phyloP scores from a whole-genome alignment of 2,113 vertebrate species.

The Pollimyrus isidori region DNA sequence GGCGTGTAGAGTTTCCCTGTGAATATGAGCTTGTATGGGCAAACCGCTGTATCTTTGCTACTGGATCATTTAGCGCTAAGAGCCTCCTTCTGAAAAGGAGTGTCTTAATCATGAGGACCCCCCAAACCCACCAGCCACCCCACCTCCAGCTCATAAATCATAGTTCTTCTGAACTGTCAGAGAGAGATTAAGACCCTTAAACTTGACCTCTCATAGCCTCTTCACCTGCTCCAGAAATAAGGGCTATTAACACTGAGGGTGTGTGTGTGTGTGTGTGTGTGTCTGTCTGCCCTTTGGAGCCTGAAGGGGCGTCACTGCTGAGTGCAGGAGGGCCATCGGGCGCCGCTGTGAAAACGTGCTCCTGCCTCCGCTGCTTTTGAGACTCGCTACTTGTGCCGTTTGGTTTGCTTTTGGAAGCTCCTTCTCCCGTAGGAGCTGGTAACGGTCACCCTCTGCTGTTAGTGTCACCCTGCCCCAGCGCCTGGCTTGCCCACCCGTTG shows the following conservation, averaged over 20 bases:
- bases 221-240: slow-evolving; percentile 17
- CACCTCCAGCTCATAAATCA: slow-evolving; percentile 7
- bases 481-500: slow-evolving; percentile 58
- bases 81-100: slow-evolving; percentile 13
- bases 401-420: slow-evolving; percentile 16
- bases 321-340: not conserved
- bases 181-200: slow-evolving; percentile 23
- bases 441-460: not conserved
- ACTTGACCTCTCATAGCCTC: not conserved
- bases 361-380: not conserved
- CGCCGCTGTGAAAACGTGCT: not conserved
- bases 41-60: not conserved
- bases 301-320: not conserved
- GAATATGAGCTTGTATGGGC: not conserved
- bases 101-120: slow-evolving; percentile 30
- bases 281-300: not conserved
- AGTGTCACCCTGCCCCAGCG: slow-evolving; percentile 27
- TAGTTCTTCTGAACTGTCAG: slow-evolving; percentile 25
- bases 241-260: slow-evolving; percentile 10
- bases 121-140: not conserved
- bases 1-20: not conserved
- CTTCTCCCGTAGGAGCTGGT: not conserved
- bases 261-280: not conserved
- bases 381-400: not conserved
- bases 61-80: slow-evolving; percentile 41